Evolutionary conservation across 2,113 vertebrate genomes (phyloP), one percentile per base, ranked within the genome.

Genomic region (Polypterus bichir): DNA sequence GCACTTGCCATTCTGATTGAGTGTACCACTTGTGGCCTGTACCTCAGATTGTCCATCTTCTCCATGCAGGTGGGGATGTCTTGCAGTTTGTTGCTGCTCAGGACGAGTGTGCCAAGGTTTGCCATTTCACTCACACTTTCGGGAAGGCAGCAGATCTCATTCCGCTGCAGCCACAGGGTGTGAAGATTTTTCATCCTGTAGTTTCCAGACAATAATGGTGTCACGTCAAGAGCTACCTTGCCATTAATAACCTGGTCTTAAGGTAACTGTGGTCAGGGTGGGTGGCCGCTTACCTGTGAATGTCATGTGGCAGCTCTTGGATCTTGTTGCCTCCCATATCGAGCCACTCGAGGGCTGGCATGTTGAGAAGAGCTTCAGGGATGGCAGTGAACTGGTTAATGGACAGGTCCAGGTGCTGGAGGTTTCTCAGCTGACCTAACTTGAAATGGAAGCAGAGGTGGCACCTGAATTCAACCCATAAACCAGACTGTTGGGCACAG

Each of bases 151-250:
- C 83, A 78, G 65, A 97, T 79, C 58, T 88, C 73, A 60, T 98
- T 98, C 64, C 94, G 85, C 71, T 97, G 95, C 9, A 98, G 87
- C 95, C 95, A 98, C 65, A 98, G 77, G 0, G 92, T 90, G 67
- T 97, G 94, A 48, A 97, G 73, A 53, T 69, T 88, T 67, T 90
- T 83, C 92, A 97, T 97, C 77, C 94, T 98, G 71, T 60, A 71
- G 62, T 70, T 69, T 63, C 0, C 70, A 53, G 57, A 60, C 54
- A 46, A 9, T 6, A 7, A 47, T 7, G 48, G 44, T 47, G 7
- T 49, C 9, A 9, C 27, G 27, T 27, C 27, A 27, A 27, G 27
- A 27, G 27, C 27, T 27, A 27, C 27, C 27, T 27, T 27, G 27
- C 27, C 27, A 27, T 27, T 27, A 27, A 27, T 27, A 27, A 27